Base-by-base conservation (phyloP, 2,888 invertebrate species). In the Girardia tigrina region DNA sequence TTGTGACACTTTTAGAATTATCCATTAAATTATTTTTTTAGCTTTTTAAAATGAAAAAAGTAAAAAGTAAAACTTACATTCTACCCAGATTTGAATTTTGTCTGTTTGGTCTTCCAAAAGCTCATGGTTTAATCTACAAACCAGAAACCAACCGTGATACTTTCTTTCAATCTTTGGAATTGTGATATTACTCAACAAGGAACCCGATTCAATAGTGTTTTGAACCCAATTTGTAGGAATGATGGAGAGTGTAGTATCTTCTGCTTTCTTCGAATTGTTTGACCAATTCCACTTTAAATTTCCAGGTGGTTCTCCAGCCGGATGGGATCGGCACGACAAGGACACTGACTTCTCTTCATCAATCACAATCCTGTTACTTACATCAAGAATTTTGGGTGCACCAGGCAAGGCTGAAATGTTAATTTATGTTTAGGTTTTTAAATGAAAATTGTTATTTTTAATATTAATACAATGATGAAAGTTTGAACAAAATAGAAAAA, bases 291-390 rank as follows among this genome's bases (percentile, higher is more conserved):
- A 75, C 26, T 26, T 28, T 6, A 75, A 27, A 12, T n/a, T 23
- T 27, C 75, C 75, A n/a, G 75, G 72, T 2, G 75, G 75, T 16
- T 75, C 70, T 23, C 75, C 75, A 29, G 75, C 72, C 16, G 75
- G 75, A 4, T 75, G 27, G 6, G 75, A 69, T 8, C 28, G 70
- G 28, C 75, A 75, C 12, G 29, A 29, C 1, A 70, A 20, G 16
- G 70, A 28, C 20, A 75, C 27, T 16, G 29, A 29, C 8, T 75
- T 70, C 1, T 29, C 75, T 72, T 75, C 75, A 2, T 23, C n/a
- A 23, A 70, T 71, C n/a, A 75, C 28, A 1, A 56, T 26, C 27
- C 72, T 70, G 28, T 75, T 70, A 73, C 72, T 56, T 28, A 28
- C 20, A 26, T 71, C 75, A 6, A 71, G 4, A n/a, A 75, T 75